A percentile compares a stretch with the other conserved stretches of the same genome.
These are phyloP conservation scores for Glaucidium brasilianum DNA, from an alignment of 2,113 vertebrate species.

Conservation along the genomic window DNA sequence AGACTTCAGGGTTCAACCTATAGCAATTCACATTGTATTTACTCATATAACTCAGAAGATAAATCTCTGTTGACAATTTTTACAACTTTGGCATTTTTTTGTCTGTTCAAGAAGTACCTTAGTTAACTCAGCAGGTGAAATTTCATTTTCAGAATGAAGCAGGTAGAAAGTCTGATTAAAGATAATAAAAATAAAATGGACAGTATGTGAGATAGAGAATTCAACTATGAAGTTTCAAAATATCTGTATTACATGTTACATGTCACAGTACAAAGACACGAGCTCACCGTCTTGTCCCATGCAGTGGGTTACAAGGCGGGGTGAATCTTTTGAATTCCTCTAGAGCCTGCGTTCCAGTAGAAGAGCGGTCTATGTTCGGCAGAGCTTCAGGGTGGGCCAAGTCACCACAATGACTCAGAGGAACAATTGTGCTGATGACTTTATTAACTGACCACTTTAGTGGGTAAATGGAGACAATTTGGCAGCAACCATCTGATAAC, in stretches of 20 bases:
- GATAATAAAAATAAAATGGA: background rate
- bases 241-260: background rate
- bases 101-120: background rate
- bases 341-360: too few relatives aligned
- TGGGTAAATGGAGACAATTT: too few relatives aligned
- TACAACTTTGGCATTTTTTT: background rate
- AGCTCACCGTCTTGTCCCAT: background rate
- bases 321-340: too few relatives aligned
- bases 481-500: too few relatives aligned
- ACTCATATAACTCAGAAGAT: background rate
- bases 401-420: too few relatives aligned
- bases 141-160: background rate
- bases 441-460: too few relatives aligned
- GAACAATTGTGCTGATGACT: too few relatives aligned
- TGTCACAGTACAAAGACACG: background rate
- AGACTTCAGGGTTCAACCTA: background rate
- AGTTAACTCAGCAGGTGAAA: background rate
- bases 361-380: too few relatives aligned
- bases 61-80: background rate
- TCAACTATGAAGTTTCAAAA: background rate
- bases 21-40: background rate
- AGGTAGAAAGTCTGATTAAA: background rate
- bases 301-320: too few relatives aligned
- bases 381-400: too few relatives aligned
- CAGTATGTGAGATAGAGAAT: background rate